Evolutionary conservation across 2,797 vertebrate species (phyloP).

Genomic region (Coreius guichenoti): DNA sequence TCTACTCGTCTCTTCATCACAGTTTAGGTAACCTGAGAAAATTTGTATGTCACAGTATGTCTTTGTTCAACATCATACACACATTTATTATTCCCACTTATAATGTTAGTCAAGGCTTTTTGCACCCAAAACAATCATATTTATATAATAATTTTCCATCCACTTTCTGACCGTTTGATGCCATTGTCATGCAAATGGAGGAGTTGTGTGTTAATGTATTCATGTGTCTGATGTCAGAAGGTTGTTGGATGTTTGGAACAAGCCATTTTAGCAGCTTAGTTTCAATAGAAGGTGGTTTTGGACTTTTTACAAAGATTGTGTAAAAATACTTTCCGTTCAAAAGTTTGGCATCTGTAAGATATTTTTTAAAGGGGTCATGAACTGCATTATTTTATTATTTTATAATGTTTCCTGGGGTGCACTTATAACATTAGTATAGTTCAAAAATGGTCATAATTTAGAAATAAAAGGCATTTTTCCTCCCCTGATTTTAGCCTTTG

Average conservation of each 20-base stretch:
- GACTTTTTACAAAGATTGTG: background rate
- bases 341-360: background rate
- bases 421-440: too few species aligned
- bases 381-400: too few species aligned
- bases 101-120: background rate
- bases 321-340: background rate
- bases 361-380: background rate
- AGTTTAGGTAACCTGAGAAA: background rate
- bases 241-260: background rate
- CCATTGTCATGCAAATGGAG: background rate
- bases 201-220: background rate
- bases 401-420: too few species aligned
- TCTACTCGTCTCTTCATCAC: background rate
- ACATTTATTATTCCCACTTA: background rate
- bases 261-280: background rate
- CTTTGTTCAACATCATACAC: background rate
- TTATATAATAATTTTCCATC: background rate
- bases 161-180: background rate
- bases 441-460: too few species aligned
- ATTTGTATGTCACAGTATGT: background rate
- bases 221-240: background rate
- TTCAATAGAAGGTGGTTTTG: background rate
- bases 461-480: too few species aligned
- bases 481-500: too few species aligned
- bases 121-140: background rate